A percentile compares a stretch with the other conserved stretches of the same genome.
Conservation (phyloP, 2,113 vertebrate species). For the Pyrgilauda ruficollis region DNA sequence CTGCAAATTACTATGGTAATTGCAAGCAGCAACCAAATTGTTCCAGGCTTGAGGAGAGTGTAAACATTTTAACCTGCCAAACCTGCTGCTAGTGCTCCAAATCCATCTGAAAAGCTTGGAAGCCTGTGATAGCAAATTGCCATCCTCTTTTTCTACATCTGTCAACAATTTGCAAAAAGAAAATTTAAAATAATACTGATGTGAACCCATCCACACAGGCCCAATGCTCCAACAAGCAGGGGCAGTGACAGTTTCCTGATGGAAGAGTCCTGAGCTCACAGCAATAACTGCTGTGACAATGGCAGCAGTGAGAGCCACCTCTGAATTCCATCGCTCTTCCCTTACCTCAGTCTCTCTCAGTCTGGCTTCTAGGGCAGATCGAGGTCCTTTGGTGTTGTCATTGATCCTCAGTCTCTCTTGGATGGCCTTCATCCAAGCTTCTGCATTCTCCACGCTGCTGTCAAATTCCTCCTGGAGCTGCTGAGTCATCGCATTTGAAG, state of each 20-base stretch:
- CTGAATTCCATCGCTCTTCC: accelerated
- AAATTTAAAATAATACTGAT: background rate
- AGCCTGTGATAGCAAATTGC: background rate
- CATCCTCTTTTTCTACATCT: background rate
- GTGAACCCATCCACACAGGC: background rate
- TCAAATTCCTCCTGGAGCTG: constrained; percentile 86
- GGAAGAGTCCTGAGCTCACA: background rate
- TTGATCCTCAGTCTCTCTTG: constrained; percentile 84
- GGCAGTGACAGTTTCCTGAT: background rate
- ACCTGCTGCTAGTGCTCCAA: background rate
- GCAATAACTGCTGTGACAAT: background rate
- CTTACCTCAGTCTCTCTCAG: constrained; percentile 90
- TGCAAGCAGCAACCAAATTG: background rate
- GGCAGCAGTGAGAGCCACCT: background rate
- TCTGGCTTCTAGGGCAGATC: constrained; percentile 84
- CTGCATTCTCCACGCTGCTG: constrained; percentile 80
- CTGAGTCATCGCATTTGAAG: constrained; percentile 83
- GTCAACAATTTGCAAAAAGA: background rate
- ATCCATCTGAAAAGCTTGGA: background rate
- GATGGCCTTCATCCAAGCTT: constrained; percentile 85
- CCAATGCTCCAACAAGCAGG: background rate
- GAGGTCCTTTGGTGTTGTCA: constrained; percentile 91
- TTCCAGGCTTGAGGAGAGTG: background rate
- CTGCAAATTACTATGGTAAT: background rate
- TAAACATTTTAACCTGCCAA: constrained; percentile 28